Evolutionary conservation across 2,888 invertebrate species (phyloP).

Genomic region (Melolontha melolontha): DNA sequence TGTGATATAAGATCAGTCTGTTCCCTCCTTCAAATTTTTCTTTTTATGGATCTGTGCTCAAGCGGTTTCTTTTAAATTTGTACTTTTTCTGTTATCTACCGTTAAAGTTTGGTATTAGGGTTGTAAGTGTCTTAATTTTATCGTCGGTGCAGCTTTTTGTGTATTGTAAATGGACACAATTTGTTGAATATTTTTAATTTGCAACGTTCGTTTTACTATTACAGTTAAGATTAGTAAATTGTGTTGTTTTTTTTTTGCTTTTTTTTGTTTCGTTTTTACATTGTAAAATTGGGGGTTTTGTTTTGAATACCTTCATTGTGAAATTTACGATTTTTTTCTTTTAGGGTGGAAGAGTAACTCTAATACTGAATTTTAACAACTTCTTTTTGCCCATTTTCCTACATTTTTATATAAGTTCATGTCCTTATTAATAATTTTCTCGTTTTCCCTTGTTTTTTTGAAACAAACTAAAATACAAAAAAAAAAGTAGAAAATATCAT

Average conservation of each 20-base stretch:
- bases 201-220: not conserved
- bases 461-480: conserved; percentile 30
- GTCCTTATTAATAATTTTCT: not conserved
- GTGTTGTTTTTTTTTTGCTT: no score
- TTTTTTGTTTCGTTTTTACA: not conserved
- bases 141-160: conserved; percentile 15
- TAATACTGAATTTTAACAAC: conserved; percentile 46
- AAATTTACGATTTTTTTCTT: conserved; percentile 37
- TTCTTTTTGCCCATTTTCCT: conserved; percentile 24
- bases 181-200: not conserved
- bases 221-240: no score
- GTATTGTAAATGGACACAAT: not conserved
- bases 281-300: conserved; percentile 6
- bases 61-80: conserved; percentile 41
- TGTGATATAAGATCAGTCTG: conserved; percentile 39
- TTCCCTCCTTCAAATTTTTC: conserved; percentile 13
- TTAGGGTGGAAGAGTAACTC: conserved; percentile 42
- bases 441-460: not conserved
- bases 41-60: conserved; percentile 43
- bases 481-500: conserved; percentile 30
- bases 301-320: conserved; percentile 3
- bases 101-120: conserved; percentile 47
- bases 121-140: conserved; percentile 15
- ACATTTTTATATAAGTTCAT: conserved; percentile 11
- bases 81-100: conserved; percentile 36